Evolutionary conservation across 2,888 invertebrate species (phyloP).

Genomic region (Heterodera filipjevi): DNA sequence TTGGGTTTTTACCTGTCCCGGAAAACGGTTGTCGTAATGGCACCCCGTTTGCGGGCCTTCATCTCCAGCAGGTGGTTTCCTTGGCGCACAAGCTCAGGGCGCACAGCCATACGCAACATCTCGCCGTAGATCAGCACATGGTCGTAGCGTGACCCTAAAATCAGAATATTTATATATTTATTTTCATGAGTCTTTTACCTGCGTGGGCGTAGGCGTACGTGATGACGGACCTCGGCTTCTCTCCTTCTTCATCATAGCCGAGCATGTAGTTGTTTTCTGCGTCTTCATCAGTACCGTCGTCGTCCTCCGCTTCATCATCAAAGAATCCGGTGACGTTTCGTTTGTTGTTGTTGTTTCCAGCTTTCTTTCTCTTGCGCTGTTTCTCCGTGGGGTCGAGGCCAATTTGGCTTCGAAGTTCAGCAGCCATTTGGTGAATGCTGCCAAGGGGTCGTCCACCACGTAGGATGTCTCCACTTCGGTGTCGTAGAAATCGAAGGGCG

Average conservation of each 20-base stretch:
- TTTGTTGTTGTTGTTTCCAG: neutral
- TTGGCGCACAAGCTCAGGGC: neutral
- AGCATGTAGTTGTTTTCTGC: slow-evolving; percentile 1
- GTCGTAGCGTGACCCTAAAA: neutral
- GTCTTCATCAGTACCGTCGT: neutral
- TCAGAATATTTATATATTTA: neutral
- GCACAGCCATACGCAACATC: neutral
- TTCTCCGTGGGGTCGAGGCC: neutral
- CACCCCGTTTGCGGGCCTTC: neutral
- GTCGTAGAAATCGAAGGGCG: neutral
- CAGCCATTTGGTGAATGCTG: neutral
- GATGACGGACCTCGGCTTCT: neutral
- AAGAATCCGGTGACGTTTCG: neutral
- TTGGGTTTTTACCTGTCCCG: neutral
- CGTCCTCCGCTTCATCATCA: neutral
- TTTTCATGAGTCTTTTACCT: neutral
- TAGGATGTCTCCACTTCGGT: neutral
- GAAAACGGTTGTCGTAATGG: neutral
- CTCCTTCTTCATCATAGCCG: neutral
- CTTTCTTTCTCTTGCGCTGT: neutral
- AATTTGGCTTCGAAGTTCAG: neutral
- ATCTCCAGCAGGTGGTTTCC: neutral
- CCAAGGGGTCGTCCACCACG: neutral
- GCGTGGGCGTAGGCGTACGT: neutral
- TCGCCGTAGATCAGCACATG: neutral